Percentiles rank a stretch among this genome's conserved stretches.
These are phyloP conservation scores for Leptinotarsa haldemani DNA, from an alignment of 2,888 invertebrate genomes.

Conservation along the genomic window DNA sequence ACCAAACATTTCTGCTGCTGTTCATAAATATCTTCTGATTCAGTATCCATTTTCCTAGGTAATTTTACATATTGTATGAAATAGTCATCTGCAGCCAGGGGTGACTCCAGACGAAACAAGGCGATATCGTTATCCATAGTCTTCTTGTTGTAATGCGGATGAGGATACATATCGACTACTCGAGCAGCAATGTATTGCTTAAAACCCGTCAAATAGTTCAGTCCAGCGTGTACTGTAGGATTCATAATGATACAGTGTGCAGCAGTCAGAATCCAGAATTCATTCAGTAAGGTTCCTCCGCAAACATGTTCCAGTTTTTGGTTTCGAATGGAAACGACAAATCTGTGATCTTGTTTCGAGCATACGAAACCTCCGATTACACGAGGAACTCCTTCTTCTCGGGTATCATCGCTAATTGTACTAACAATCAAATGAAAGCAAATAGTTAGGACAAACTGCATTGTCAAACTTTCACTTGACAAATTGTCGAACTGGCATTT, in stretches of 20 bases:
- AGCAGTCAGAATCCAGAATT: slow-evolving; percentile 24
- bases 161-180: not conserved
- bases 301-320: slow-evolving; percentile 1
- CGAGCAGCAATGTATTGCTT: not conserved
- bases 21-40: not conserved
- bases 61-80: slow-evolving; percentile 23
- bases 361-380: slow-evolving; percentile 14
- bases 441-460: slow-evolving; percentile 1
- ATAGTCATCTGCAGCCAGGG: not conserved
- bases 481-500: not conserved
- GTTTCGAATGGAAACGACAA: slow-evolving; percentile 15
- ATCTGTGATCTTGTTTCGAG: not conserved
- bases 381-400: slow-evolving; percentile 5
- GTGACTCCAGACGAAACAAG: not conserved
- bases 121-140: slow-evolving; percentile 16
- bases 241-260: slow-evolving; percentile 14
- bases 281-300: slow-evolving; percentile 20
- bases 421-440: slow-evolving; percentile 4
- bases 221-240: slow-evolving; percentile 8
- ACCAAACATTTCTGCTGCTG: not conserved
- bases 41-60: not conserved
- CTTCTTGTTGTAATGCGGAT: not conserved
- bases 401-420: not conserved
- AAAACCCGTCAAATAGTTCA: not conserved
- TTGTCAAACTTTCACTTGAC: not conserved